These are phyloP conservation scores for Criorhina ranunculi DNA, from an alignment of 2,888 invertebrate species.

Conservation along the genomic window DNA sequence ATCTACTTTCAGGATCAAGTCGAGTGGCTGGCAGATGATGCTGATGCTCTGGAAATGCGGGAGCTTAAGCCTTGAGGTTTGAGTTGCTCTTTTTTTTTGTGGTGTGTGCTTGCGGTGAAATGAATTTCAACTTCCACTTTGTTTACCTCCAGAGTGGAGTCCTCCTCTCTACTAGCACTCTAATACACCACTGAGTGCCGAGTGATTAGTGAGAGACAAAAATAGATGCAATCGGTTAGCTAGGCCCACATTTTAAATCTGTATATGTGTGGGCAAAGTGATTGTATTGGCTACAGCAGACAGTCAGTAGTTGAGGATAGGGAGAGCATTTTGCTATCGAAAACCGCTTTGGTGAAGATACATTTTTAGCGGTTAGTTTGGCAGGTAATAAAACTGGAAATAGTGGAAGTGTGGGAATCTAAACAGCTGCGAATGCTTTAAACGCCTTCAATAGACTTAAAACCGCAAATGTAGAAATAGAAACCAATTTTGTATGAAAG, in stretches of 20 bases:
- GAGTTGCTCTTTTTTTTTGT: conserved; percentile 31
- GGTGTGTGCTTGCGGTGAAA: conserved; percentile 65
- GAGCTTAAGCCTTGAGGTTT: conserved; percentile 73
- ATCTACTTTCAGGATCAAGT: conserved; percentile 75
- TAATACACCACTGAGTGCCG: conserved; percentile 28
- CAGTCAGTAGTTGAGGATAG: not conserved
- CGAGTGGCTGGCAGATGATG: conserved; percentile 55
- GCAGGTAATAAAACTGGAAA: conserved; percentile 74
- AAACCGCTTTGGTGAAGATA: conserved; percentile 69
- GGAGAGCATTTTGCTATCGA: conserved; percentile 52
- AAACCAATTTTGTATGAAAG: conserved; percentile 16
- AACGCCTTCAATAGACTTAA: conserved; percentile 68
- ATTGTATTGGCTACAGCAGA: conserved; percentile 58
- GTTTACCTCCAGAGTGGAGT: conserved; percentile 14
- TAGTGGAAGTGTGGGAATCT: conserved; percentile 75
- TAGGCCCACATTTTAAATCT: conserved; percentile 60
- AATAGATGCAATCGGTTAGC: conserved; percentile 66
- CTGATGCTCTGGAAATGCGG: conserved; percentile 58
- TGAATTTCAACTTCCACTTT: conserved; percentile 62
- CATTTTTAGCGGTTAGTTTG: conserved; percentile 71
- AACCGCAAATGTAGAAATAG: conserved; percentile 61
- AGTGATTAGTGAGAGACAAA: conserved; percentile 67
- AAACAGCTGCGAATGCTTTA: conserved; percentile 67
- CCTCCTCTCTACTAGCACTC: conserved; percentile 15
- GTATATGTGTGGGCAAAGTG: conserved; percentile 44